A percentile compares a stretch with the other conserved stretches of the same genome.
These are phyloP conservation scores for Poecile montanus DNA, from an alignment of 2,797 vertebrate genomes.

Conservation along the genomic window DNA sequence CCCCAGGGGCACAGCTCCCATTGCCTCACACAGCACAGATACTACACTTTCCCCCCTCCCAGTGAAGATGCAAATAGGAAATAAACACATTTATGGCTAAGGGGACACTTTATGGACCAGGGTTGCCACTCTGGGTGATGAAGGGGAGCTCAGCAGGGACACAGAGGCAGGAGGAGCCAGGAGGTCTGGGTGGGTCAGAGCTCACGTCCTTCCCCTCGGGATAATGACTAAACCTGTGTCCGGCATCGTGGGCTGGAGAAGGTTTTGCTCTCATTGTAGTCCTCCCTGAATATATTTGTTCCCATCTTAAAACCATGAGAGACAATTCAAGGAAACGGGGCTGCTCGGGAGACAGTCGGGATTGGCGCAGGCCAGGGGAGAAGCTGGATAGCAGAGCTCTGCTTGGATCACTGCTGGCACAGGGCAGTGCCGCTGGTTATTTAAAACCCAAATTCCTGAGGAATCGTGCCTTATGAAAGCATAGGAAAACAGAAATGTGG, in stretches of 20 bases:
- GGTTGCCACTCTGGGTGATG: fast-evolving
- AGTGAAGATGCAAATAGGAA: fast-evolving
- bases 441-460: not conserved
- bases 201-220: not conserved
- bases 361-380: not conserved
- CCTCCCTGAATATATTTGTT: not conserved
- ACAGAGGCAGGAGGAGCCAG: not conserved
- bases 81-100: not conserved
- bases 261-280: not conserved
- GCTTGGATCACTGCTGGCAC: not conserved
- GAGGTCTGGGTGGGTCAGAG: not conserved
- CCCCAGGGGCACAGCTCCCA: fast-evolving
- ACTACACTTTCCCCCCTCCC: too few species aligned
- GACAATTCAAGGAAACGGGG: conserved; percentile 50
- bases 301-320: not conserved
- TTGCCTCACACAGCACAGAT: fast-evolving
- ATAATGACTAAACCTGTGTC: not conserved
- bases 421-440: not conserved
- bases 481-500: not conserved
- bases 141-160: not conserved
- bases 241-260: not conserved
- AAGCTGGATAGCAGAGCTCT: not conserved
- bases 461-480: not conserved
- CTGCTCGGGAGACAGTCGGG: fast-evolving
- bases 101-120: not conserved